Percentiles rank a stretch among this genome's conserved stretches.
phyloP scores from a whole-genome alignment of 2,113 vertebrate species.

The Colaptes auratus region DNA sequence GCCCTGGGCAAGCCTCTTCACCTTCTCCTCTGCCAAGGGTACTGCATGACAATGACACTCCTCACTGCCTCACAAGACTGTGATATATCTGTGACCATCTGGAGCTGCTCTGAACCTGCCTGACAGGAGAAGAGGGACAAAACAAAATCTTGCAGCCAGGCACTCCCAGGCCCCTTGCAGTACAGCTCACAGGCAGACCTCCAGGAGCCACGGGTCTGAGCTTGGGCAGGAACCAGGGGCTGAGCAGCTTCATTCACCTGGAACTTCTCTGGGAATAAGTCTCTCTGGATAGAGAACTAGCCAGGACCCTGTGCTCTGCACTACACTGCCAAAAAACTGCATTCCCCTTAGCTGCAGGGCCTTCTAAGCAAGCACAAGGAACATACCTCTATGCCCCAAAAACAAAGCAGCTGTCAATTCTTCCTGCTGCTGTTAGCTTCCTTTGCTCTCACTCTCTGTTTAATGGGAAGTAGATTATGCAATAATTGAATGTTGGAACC shows the following conservation, averaged over 20 bases:
- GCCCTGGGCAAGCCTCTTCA: neutral
- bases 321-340: fast-evolving
- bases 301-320: neutral
- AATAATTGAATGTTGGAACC: conserved; percentile 45
- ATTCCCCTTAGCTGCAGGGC: neutral
- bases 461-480: conserved; percentile 53
- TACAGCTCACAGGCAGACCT: neutral
- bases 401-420: neutral
- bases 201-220: neutral
- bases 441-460: conserved; percentile 28
- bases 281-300: neutral
- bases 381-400: neutral
- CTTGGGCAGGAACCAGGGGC: neutral
- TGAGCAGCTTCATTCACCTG: neutral
- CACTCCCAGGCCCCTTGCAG: neutral
- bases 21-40: neutral
- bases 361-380: neutral
- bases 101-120: neutral
- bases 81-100: neutral
- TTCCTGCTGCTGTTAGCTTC: neutral
- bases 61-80: neutral
- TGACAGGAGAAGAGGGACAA: neutral
- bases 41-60: neutral
- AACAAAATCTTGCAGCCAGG: neutral
- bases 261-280: neutral